Evolutionary conservation across 2,888 invertebrate species (phyloP).

Genomic region (Lasioglossum marginatum): DNA sequence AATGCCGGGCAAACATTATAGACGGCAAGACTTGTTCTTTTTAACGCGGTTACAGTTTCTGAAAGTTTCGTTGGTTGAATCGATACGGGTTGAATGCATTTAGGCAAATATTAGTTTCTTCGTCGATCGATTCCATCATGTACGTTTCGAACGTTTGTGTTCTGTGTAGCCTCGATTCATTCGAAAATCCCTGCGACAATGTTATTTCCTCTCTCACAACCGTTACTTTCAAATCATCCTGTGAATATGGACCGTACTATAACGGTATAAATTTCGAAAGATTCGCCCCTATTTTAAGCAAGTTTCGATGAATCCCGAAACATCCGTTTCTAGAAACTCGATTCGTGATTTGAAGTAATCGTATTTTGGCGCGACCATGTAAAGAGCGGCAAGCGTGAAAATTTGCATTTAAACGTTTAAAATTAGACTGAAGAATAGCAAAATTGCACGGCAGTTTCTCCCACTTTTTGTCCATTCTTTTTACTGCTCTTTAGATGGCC

Average conservation of each 20-base stretch:
- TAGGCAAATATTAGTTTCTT: background rate
- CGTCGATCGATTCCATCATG: background rate
- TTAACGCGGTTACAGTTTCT: background rate
- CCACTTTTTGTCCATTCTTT: background rate
- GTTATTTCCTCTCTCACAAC: background rate
- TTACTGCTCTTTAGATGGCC: background rate
- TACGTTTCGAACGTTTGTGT: background rate
- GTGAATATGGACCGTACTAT: background rate
- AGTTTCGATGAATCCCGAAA: background rate
- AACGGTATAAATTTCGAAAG: background rate
- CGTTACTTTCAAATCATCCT: conserved; percentile 1
- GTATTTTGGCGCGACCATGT: background rate
- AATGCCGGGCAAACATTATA: background rate
- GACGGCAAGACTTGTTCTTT: background rate
- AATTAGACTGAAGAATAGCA: background rate
- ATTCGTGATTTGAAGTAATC: background rate
- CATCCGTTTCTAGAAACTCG: background rate
- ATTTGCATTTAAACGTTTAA: background rate
- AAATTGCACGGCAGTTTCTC: background rate
- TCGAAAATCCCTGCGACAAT: background rate
- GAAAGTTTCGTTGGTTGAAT: background rate
- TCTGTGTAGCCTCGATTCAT: background rate
- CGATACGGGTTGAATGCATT: background rate
- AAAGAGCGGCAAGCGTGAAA: background rate
- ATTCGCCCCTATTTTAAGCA: background rate